phyloP scores from a whole-genome alignment of 1,140 invertebrate species.

The Trichonephila clavata region DNA sequence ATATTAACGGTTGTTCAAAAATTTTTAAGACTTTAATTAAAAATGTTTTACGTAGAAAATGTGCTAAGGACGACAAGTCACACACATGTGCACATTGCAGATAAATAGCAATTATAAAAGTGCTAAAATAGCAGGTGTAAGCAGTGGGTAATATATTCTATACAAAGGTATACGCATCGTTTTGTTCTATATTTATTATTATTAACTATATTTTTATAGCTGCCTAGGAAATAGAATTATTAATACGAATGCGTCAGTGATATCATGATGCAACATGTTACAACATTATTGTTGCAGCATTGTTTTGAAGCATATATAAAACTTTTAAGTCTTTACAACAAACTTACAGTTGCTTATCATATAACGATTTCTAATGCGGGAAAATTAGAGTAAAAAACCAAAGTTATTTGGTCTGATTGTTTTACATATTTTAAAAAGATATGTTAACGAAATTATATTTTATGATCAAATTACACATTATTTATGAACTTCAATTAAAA shows the following conservation, averaged over 20 bases:
- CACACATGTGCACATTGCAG: background rate
- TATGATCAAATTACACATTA: too few species aligned
- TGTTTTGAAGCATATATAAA: too few species aligned
- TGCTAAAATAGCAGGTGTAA: background rate
- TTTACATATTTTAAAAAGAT: too few species aligned
- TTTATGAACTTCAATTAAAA: too few species aligned
- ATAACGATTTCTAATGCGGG: too few species aligned
- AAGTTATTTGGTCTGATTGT: too few species aligned
- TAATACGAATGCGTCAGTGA: background rate
- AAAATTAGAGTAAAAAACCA: too few species aligned
- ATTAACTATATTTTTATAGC: background rate
- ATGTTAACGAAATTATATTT: too few species aligned
- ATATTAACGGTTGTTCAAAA: background rate
- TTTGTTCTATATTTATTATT: background rate
- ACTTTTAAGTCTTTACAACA: too few species aligned
- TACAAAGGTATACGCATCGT: background rate
- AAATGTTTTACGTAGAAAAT: background rate
- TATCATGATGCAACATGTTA: too few species aligned
- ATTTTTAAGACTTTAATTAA: background rate
- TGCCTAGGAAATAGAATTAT: background rate
- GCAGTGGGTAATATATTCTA: background rate
- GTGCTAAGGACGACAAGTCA: background rate
- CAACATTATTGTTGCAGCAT: too few species aligned
- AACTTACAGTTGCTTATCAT: too few species aligned
- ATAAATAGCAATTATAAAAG: background rate